Percentiles rank a stretch among this genome's conserved stretches.
phyloP scores from a whole-genome alignment of 2,888 invertebrate genomes.

The Apamea crenata region DNA sequence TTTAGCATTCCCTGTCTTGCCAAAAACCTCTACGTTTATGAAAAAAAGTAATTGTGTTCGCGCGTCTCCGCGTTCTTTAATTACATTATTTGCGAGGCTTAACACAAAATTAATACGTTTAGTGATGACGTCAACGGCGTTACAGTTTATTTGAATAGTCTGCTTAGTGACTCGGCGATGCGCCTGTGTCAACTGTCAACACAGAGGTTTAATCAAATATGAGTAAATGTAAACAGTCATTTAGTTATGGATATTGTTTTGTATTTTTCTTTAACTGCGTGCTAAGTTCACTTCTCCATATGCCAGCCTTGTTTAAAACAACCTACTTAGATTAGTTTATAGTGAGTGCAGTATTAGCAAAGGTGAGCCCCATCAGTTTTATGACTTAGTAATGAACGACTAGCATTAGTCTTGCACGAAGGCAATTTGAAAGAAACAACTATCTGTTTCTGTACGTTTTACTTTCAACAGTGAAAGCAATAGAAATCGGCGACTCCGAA shows the following conservation, averaged over 20 bases:
- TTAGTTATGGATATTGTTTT: conserved; percentile 1
- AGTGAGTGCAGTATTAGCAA: conserved; percentile 9
- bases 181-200: conserved; percentile 36
- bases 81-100: conserved; percentile 30
- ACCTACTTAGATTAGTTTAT: neutral
- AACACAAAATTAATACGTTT: conserved; percentile 31
- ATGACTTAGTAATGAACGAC: conserved; percentile 44
- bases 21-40: neutral
- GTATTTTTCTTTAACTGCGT: conserved; percentile 12
- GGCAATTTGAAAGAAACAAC: conserved; percentile 23
- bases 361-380: conserved; percentile 19
- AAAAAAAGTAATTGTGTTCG: neutral
- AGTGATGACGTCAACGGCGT: conserved; percentile 39
- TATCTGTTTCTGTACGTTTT: conserved; percentile 6
- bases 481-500: conserved; percentile 9
- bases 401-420: conserved; percentile 43
- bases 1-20: neutral
- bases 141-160: conserved; percentile 17
- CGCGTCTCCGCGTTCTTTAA: conserved; percentile 11
- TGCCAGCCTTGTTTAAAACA: neutral
- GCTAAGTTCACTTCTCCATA: neutral
- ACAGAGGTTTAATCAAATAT: conserved; percentile 51
- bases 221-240: conserved; percentile 23
- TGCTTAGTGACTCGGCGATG: conserved; percentile 20
- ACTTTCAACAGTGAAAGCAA: conserved; percentile 36